Conservation (phyloP, 2,797 vertebrate genomes). For the Mus caroli region DNA sequence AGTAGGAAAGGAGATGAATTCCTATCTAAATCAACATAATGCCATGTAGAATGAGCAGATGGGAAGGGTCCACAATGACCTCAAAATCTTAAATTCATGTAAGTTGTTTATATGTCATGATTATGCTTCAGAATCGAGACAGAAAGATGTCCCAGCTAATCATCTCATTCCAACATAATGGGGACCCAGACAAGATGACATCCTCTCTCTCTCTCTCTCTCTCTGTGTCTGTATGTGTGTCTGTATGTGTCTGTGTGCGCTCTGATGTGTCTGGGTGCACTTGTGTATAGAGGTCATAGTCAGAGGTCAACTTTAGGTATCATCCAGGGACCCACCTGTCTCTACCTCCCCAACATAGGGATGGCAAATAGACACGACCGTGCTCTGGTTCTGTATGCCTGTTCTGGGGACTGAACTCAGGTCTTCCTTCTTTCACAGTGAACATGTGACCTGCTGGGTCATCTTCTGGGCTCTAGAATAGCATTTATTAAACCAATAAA, state of each 20-base stretch:
- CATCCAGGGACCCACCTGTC: background rate
- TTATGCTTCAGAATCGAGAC: background rate
- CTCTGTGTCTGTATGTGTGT: background rate
- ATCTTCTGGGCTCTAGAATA: background rate
- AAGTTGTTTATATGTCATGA: background rate
- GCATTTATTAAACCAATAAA: background rate
- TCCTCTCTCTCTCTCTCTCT: background rate
- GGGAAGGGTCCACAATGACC: background rate
- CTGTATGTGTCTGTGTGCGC: too few relatives aligned
- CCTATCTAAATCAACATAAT: background rate
- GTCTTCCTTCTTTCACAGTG: background rate
- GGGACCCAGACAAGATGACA: background rate
- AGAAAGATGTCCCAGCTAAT: background rate
- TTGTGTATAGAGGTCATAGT: background rate
- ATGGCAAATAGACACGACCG: too few relatives aligned
- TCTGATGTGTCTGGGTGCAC: background rate
- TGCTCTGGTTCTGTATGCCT: background rate
- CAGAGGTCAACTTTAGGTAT: background rate
- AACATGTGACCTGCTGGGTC: background rate
- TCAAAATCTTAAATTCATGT: background rate
- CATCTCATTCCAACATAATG: constrained; percentile 10
- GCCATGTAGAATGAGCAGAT: background rate
- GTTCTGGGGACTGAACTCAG: background rate
- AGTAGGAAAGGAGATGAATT: background rate
- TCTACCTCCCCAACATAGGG: too few relatives aligned